Percentiles rank a stretch among this genome's conserved stretches.
Conservation (phyloP, 92 coral and sea anemone species). For the Isaurus tuberculatus region DNA sequence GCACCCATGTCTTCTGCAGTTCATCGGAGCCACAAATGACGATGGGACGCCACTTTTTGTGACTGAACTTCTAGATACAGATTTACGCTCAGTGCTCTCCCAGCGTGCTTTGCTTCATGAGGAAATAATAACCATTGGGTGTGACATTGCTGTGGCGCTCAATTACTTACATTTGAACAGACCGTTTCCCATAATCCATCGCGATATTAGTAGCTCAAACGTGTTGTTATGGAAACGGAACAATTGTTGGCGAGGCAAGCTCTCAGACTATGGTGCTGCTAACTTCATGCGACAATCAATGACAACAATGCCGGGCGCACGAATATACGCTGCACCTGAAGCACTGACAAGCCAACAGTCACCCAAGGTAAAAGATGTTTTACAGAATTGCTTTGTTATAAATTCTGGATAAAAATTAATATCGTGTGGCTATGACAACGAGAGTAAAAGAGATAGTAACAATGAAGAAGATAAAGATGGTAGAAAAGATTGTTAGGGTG, state of each 20-base stretch:
- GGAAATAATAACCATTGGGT: conserved; percentile 77
- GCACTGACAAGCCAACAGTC: conserved; percentile 89
- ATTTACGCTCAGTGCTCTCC: conserved; percentile 75
- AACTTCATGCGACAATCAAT: conserved; percentile 96
- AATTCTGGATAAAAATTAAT: too few species aligned
- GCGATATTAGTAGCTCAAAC: conserved; percentile 96
- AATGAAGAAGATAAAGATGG: too few species aligned
- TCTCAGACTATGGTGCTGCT: conserved; percentile 98
- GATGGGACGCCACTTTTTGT: conserved; percentile 88
- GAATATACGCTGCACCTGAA: conserved; percentile 97
- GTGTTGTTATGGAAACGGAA: conserved; percentile 96
- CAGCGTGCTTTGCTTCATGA: conserved; percentile 92
- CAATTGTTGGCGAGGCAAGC: conserved; percentile 87
- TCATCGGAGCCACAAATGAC: conserved; percentile 96
- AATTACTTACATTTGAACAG: conserved; percentile 92
- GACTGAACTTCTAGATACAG: conserved; percentile 91
- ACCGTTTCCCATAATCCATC: conserved; percentile 95
- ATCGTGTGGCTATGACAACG: neutral
- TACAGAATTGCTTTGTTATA: neutral
- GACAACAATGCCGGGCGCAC: conserved; percentile 96
- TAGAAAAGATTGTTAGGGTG: too few species aligned
- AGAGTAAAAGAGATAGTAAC: too few species aligned
- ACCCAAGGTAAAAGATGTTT: conserved; percentile 73
- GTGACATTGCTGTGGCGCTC: conserved; percentile 84
- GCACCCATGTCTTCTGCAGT: conserved; percentile 91